phyloP scores from a whole-genome alignment of 2,888 invertebrate genomes.

The Dusona sp. region DNA sequence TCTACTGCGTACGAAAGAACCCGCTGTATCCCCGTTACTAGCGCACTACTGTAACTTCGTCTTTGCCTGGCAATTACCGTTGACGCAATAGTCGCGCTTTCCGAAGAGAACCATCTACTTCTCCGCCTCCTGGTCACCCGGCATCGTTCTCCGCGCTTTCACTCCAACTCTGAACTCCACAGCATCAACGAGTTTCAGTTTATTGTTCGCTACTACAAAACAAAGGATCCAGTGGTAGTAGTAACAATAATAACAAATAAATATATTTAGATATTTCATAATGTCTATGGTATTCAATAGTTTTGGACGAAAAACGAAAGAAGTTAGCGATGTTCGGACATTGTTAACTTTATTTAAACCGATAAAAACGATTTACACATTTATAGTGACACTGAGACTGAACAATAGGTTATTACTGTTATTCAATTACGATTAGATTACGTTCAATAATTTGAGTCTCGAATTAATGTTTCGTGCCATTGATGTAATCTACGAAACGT shows the following conservation, averaged over 20 bases:
- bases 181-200: conserved; percentile 7
- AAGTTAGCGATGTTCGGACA: too few relatives aligned
- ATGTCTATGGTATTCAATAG: neutral
- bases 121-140: conserved; percentile 8
- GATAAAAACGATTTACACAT: neutral
- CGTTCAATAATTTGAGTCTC: neutral
- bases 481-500: conserved; percentile 1
- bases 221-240: neutral
- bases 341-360: neutral
- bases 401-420: neutral
- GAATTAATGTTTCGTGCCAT: neutral
- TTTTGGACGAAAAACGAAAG: too few relatives aligned
- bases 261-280: neutral
- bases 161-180: conserved; percentile 67
- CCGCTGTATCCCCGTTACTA: conserved; percentile 20
- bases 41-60: conserved; percentile 26
- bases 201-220: neutral
- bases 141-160: conserved; percentile 71
- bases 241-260: neutral
- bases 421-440: neutral
- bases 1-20: neutral
- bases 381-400: neutral
- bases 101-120: conserved; percentile 39
- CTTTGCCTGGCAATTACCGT: conserved; percentile 65
- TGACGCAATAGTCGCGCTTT: conserved; percentile 71